phyloP scores from a whole-genome alignment of 2,888 invertebrate species.

The Cantharis flavilabris region DNA sequence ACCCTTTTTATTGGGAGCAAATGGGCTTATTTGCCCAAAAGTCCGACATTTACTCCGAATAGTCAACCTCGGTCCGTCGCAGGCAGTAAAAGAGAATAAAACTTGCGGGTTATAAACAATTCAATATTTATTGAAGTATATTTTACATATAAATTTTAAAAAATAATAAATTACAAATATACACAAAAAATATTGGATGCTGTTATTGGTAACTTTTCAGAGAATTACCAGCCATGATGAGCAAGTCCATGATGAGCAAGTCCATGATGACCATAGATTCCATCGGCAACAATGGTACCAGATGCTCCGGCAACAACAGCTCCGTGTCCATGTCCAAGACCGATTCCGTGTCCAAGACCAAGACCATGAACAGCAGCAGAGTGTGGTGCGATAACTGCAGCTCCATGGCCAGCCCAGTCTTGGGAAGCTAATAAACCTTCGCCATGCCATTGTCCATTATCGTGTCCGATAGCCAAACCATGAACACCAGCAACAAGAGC shows the following conservation, averaged over 20 bases:
- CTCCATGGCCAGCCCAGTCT: slow-evolving; percentile 11
- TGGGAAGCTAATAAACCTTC: neutral
- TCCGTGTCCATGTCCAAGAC: slow-evolving; percentile 34
- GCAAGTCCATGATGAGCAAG: neutral
- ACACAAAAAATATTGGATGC: neutral
- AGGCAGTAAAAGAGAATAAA: too few species aligned
- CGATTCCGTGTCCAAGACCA: slow-evolving; percentile 27
- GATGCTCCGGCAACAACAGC: neutral
- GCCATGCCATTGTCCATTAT: neutral
- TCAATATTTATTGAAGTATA: neutral
- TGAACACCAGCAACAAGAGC: neutral
- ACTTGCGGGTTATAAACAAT: neutral
- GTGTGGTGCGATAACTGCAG: neutral
- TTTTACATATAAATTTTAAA: too few species aligned
- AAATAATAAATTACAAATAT: neutral
- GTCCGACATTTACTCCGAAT: too few species aligned
- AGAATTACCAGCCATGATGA: neutral
- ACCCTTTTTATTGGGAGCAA: too few species aligned
- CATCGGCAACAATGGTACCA: neutral
- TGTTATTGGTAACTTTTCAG: neutral
- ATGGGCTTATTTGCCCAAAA: too few species aligned
- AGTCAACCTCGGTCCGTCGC: too few species aligned
- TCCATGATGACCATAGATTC: neutral
- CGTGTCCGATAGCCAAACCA: neutral
- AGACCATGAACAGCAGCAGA: neutral